phyloP scores from a whole-genome alignment of 2,113 vertebrate species.

The Chaenocephalus aceratus region DNA sequence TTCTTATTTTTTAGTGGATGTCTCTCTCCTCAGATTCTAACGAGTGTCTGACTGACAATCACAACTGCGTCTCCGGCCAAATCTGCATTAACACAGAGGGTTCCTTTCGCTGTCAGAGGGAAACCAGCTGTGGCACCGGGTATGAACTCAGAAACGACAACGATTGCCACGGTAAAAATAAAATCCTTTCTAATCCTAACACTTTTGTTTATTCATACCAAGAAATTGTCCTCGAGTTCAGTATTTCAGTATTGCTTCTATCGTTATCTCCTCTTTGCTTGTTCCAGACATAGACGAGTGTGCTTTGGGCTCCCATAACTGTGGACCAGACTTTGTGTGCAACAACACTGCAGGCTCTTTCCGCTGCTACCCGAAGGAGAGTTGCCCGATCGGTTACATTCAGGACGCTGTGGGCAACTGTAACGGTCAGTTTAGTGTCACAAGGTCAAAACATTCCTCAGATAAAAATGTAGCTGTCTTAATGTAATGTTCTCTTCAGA shows the following conservation, averaged over 20 bases:
- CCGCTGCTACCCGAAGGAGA: conserved; percentile 88
- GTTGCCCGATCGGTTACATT: conserved; percentile 88
- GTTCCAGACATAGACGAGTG: conserved; percentile 95
- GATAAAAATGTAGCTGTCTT: not conserved
- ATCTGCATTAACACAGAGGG: conserved; percentile 90
- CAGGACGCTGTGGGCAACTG: conserved; percentile 91
- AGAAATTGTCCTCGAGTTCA: not conserved
- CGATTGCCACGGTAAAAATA: conserved; percentile 88
- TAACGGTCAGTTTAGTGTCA: conserved; percentile 86
- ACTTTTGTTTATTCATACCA: not conserved
- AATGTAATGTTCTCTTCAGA: conserved; percentile 77
- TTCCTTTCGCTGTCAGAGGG: conserved; percentile 91
- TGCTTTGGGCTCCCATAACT: conserved; percentile 91
- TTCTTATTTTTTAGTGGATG: not conserved
- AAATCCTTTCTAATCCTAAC: not conserved
- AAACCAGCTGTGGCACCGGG: conserved; percentile 91
- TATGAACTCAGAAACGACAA: conserved; percentile 90
- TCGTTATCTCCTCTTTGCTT: not conserved
- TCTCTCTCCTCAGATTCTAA: conserved; percentile 86
- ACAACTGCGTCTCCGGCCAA: conserved; percentile 88
- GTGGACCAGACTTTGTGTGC: conserved; percentile 89
- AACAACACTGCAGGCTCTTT: conserved; percentile 95
- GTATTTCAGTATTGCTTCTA: no score
- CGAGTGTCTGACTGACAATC: conserved; percentile 87
- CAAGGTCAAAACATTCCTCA: not conserved